These are phyloP conservation scores for Eurois occulta DNA, from an alignment of 2,888 invertebrate species.

Conservation along the genomic window DNA sequence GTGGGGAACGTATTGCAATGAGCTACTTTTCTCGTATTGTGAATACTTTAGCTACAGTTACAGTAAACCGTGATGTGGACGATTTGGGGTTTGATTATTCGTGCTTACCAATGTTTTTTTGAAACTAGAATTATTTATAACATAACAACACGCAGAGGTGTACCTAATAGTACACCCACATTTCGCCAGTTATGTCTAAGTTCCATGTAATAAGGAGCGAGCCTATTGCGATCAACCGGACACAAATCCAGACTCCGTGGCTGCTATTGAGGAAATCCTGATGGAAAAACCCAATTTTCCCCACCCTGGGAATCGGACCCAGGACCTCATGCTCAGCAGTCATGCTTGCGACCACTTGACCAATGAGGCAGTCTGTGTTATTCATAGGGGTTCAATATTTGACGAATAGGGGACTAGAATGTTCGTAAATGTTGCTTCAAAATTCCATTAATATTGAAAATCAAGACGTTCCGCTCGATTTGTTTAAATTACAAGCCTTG, in stretches of 20 bases:
- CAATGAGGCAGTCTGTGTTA: background rate
- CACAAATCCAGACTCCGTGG: too few species aligned
- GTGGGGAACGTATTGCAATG: constrained; percentile 55
- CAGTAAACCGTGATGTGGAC: background rate
- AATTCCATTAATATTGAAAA: background rate
- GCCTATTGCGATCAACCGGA: too few species aligned
- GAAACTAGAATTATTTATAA: background rate
- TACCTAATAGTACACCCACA: too few species aligned
- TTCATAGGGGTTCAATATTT: background rate
- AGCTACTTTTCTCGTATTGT: constrained; percentile 49
- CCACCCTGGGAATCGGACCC: too few species aligned
- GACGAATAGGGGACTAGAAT: background rate
- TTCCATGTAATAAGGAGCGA: too few species aligned
- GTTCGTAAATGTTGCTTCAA: background rate
- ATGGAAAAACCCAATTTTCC: too few species aligned
- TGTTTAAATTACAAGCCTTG: background rate
- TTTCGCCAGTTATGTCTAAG: too few species aligned
- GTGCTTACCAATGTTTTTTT: background rate
- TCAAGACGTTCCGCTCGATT: background rate
- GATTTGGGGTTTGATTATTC: constrained; percentile 24
- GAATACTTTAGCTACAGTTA: constrained; percentile 38
- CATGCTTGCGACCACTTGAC: too few species aligned
- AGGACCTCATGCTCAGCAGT: too few species aligned
- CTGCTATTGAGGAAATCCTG: too few species aligned
- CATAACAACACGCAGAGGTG: too few species aligned